Evolutionary conservation across 2,888 invertebrate genomes (phyloP), one percentile per base, ranked within the genome.

Genomic region (Eudasyphora cyanicolor): DNA sequence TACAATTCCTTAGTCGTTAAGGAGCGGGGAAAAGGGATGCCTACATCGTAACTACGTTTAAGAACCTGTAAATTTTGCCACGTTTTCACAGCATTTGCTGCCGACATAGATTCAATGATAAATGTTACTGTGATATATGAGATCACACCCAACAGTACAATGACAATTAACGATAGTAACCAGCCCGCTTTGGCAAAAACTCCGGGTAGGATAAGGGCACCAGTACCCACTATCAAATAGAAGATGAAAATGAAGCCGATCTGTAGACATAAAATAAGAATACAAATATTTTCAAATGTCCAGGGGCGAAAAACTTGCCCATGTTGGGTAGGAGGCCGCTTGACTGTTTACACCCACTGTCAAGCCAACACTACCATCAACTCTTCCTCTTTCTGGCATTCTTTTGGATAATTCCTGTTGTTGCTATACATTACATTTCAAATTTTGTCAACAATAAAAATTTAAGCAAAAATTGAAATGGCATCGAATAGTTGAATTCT

Each of bases 91-190:
- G 98, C 98, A 93, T 99, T 99, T 2, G 98, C 97, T 89, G 97
- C 96, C 21, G 98, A 96, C 95, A 99, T 98, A 0, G 97, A 94
- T 93, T 99, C 99, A 82, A 98, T 96, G 38, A 99, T 96, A 93
- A 98, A 99, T 14, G 99, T 99, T 0, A 97, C 97, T 1, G 98
- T 98, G 86, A 99, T 93, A 90, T 96, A 99, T 91, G 99, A 98
- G 92, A 98, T 95, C 88, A 98, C 95, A 0, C 97, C 97, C 21
- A 99, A 93, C 86, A 97, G 93, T 51, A 96, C 93, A 82, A 99
- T 94, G 0, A 97, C 93, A 67, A 95, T 92, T 8, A 96, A 93
- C 89, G 98, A 97, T 75, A 99, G 94, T n/a, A n/a, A n/a, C n/a
- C n/a, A n/a, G n/a, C n/a, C n/a, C n/a, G n/a, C n/a, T n/a, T n/a